Percentiles rank a stretch among this genome's conserved stretches.
Evolutionary conservation across 2,888 invertebrate genomes (phyloP).

Genomic region (Melolontha melolontha): DNA sequence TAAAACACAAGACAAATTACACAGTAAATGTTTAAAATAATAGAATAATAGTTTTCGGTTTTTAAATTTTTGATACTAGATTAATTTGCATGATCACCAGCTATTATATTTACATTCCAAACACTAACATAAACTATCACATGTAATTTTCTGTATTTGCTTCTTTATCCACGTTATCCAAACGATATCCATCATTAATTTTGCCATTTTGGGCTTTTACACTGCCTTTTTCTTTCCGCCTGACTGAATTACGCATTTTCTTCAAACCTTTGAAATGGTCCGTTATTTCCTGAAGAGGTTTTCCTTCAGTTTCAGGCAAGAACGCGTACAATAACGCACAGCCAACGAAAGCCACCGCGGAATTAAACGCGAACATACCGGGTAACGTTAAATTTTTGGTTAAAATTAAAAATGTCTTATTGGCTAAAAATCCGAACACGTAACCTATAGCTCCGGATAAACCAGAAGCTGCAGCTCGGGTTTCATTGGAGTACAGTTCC

Average conservation of each 20-base stretch:
- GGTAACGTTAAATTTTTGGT: conserved; percentile 73
- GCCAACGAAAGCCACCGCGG: conserved; percentile 73
- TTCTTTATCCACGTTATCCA: conserved; percentile 19
- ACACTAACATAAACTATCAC: background rate
- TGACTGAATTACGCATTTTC: conserved; percentile 67
- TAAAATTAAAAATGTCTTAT: conserved; percentile 80
- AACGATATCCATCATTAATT: conserved; percentile 43
- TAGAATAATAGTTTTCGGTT: no score
- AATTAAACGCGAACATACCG: conserved; percentile 80
- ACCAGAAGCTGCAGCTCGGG: conserved; percentile 79
- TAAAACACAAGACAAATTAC: no score
- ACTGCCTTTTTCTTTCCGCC: conserved; percentile 55
- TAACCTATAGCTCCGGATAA: conserved; percentile 80
- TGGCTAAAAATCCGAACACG: conserved; percentile 79
- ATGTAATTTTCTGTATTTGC: conserved; percentile 15
- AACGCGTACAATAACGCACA: conserved; percentile 74
- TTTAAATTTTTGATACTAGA: background rate
- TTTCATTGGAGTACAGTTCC: conserved; percentile 79
- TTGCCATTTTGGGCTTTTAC: conserved; percentile 44
- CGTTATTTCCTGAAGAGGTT: conserved; percentile 78
- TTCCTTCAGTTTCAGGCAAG: conserved; percentile 87
- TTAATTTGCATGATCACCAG: background rate
- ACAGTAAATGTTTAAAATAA: no score
- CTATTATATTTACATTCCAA: background rate
- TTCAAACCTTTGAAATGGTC: conserved; percentile 75